Conservation (phyloP, 2,888 invertebrate species). For the Heliconius sara region DNA sequence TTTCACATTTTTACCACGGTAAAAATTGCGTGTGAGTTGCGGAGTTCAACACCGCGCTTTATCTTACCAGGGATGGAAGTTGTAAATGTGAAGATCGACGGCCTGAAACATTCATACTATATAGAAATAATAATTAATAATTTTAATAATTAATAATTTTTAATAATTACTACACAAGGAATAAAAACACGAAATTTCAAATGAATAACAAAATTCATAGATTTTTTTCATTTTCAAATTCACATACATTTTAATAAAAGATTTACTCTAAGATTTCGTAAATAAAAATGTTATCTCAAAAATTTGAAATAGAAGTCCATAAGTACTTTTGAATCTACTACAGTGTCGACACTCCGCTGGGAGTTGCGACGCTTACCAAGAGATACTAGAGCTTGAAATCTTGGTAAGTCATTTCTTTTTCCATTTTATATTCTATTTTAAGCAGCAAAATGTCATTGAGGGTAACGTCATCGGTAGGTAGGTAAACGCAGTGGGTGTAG, state of each 20-base stretch:
- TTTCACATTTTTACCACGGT: too few relatives aligned
- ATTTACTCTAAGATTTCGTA: neutral
- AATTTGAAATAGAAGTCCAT: conserved; percentile 16
- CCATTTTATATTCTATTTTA: neutral
- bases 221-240: neutral
- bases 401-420: neutral
- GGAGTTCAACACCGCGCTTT: too few relatives aligned
- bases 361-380: conserved; percentile 20
- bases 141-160: too few relatives aligned
- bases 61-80: too few relatives aligned
- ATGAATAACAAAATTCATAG: neutral
- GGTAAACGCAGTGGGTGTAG: neutral
- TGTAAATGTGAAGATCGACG: too few relatives aligned
- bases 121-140: too few relatives aligned
- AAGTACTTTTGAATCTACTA: conserved; percentile 26
- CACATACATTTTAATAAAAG: neutral
- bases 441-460: neutral
- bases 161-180: neutral
- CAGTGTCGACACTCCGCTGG: conserved; percentile 25
- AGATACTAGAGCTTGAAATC: conserved; percentile 8
- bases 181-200: neutral
- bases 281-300: conserved; percentile 8
- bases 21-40: too few relatives aligned
- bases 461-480: neutral
- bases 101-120: too few relatives aligned